Evolutionary conservation across 2,113 vertebrate genomes (phyloP), one percentile per base, ranked within the genome.

Genomic region (Pachycephala philippinensis): DNA sequence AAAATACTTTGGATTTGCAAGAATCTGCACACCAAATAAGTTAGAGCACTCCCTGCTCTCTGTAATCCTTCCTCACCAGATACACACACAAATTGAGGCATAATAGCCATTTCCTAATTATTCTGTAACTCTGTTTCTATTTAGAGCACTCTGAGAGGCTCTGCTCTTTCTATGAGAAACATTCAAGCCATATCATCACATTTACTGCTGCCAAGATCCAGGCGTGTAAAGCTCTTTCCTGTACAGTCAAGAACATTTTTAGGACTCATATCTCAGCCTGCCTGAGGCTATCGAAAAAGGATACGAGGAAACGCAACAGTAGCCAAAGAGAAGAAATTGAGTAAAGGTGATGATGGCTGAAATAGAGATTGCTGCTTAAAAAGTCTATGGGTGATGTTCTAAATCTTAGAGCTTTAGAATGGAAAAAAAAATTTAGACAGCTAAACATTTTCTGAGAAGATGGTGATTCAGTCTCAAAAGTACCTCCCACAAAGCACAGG

Each of bases 31-130:
- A 35, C 17, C 24, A n/a, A 87, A 71, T 44, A 86, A 88, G 89
- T 68, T 37, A 71, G 4, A 91, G 57, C 24, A n/a, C 56, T 83
- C 40, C 40, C 20, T 4, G 6, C 52, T 30, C 45, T 42, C 81
- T 61, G 5, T 53, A 83, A 72, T 77, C 42, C 77, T 87, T 68
- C 74, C 42, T 94, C 59, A 93, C 53, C 61, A 95, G 56, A 78
- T 40, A 87, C 30, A 84, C 22, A 24, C 33, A 74, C 7, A 35
- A 42, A 52, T 31, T 87, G 52, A 72, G 75, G 54, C 77, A 33
- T 27, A 94, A 76, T 40, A 85, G 26, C n/a, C 14, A 76, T 72
- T 90, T 85, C 20, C 71, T 93, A 90, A 92, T 92, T 90, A 90
- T 77, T 76, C 82, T 68, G 17, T 69, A 69, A 69, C 45, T 92